Conservation (phyloP, 2,888 invertebrate genomes). For the Microplitis manilae region DNA sequence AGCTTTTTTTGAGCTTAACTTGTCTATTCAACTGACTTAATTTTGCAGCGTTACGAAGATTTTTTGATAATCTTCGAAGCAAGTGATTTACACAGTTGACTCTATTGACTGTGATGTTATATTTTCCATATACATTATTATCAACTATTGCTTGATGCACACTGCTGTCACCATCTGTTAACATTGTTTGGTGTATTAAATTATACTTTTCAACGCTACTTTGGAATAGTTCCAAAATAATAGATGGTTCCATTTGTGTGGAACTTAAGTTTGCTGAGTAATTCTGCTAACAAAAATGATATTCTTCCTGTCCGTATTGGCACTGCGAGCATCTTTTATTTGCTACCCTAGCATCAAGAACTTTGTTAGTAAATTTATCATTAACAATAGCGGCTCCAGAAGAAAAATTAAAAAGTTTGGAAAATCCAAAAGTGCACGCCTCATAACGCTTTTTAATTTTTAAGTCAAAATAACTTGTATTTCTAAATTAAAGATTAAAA, state of each 20-base stretch:
- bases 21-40: background rate
- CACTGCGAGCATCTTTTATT: constrained; percentile 8
- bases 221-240: background rate
- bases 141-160: background rate
- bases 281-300: background rate
- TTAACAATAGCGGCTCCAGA: background rate
- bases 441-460: no score
- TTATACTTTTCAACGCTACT: background rate
- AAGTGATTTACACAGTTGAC: background rate
- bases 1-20: no score
- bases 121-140: background rate
- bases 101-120: background rate
- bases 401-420: background rate
- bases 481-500: no score
- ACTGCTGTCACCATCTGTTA: background rate
- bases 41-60: background rate
- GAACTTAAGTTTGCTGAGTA: background rate
- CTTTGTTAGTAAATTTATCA: background rate
- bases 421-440: no score
- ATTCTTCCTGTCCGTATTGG: background rate
- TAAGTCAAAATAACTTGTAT: no score
- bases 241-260: background rate
- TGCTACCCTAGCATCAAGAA: background rate
- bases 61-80: background rate
- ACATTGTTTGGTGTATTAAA: background rate